Evolutionary conservation across 2,888 invertebrate species (phyloP), one percentile per base, ranked within the genome.

Genomic region (Machimus atricapillus): DNA sequence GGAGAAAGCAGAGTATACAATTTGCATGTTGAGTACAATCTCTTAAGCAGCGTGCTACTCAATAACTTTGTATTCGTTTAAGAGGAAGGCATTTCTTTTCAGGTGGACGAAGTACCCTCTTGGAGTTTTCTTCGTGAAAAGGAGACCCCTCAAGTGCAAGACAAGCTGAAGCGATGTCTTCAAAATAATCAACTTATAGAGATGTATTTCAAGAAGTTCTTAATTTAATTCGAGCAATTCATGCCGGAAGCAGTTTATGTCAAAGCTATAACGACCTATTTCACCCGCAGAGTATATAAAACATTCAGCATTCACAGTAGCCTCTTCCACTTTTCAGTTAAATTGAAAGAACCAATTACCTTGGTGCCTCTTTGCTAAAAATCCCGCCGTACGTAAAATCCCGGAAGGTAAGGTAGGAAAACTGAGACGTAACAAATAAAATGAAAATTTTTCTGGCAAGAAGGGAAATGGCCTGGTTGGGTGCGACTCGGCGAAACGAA

Each of bases 331-430:
- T 82, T 82, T 19, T 52, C 52, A 82, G 58, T 82, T 37, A 82
- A 82, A 82, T 82, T 82, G 82, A 82, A 82, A 58, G 82, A 82
- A 82, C 58, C 82, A 82, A 82, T 82, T 82, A 82, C 82, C 34
- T 76, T 7, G 82, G 37, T 82, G 82, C 82, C 58, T 82, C 82
- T 58, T 82, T 82, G 34, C 82, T 82, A 82, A 82, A 82, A 58
- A 66, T 58, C 66, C 58, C 52, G 82, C 27, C 82, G 66, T 66
- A 82, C 66, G 37, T 37, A 82, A 82, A 37, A 82, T 66, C 58
- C 82, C 58, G 58, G 66, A 82, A 82, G 82, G 52, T 19, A 46
- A 66, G 82, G 82, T 66, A 52, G 58, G 82, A 66, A 82, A 82
- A 82, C 82, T 66, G 34, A 82, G 66, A 82, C 66, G 82, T 82